These are phyloP conservation scores for Dipodomys spectabilis DNA, from an alignment of 2,113 vertebrate species.

Conservation along the genomic window DNA sequence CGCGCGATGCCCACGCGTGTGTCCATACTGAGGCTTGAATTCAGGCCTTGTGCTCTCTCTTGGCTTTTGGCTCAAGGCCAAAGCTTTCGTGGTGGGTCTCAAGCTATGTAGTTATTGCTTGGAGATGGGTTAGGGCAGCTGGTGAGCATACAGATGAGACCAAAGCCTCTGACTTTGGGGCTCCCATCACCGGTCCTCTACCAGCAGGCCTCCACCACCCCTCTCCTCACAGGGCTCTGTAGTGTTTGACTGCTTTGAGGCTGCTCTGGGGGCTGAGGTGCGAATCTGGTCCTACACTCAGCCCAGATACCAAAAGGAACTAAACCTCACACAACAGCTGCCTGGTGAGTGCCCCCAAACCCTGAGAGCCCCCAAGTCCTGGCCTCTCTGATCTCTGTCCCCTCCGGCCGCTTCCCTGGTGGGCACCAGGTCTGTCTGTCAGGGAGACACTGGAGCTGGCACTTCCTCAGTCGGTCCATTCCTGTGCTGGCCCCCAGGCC, in stretches of 20 bases:
- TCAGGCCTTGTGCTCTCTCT: too few relatives aligned
- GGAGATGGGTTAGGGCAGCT: not conserved
- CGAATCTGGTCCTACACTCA: slow-evolving; percentile 74
- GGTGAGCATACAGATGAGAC: not conserved
- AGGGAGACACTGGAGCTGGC: not conserved
- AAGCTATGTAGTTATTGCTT: not conserved
- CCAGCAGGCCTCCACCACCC: not conserved
- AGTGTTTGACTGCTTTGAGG: slow-evolving; percentile 85
- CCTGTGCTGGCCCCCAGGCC: not conserved
- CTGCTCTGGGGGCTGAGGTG: slow-evolving; percentile 78
- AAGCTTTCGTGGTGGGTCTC: not conserved
- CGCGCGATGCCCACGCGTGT: too few relatives aligned
- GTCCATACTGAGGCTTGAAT: too few relatives aligned
- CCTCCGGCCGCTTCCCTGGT: fast-evolving
- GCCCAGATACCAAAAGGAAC: slow-evolving; percentile 57
- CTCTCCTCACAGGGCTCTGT: slow-evolving; percentile 83
- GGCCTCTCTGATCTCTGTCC: not conserved
- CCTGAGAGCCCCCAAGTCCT: not conserved
- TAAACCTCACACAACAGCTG: slow-evolving; percentile 78
- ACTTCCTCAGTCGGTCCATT: not conserved
- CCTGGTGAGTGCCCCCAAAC: slow-evolving; percentile 83
- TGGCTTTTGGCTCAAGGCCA: too few relatives aligned
- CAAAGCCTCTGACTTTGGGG: not conserved
- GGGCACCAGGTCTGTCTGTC: not conserved
- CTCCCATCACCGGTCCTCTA: not conserved